Evolutionary conservation across 2,797 vertebrate species (phyloP).

Genomic region (Sebastes hubbsi): DNA sequence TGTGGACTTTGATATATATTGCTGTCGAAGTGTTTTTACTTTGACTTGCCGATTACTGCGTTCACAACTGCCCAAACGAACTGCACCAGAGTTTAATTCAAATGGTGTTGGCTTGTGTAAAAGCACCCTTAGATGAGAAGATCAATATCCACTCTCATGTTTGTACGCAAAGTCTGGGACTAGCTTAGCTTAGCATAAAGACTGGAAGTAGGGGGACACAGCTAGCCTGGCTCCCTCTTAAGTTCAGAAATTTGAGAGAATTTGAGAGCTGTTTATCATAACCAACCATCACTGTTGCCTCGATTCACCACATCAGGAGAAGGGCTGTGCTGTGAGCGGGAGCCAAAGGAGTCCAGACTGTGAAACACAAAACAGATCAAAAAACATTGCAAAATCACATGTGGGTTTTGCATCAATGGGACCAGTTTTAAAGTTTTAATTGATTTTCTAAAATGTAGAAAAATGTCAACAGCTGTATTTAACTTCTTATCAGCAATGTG

Average conservation of each 20-base stretch:
- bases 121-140: neutral
- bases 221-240: neutral
- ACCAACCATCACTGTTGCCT: constrained; percentile 92
- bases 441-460: neutral
- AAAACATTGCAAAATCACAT: neutral
- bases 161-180: neutral
- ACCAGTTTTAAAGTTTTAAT: neutral
- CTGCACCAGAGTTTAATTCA: too few relatives aligned
- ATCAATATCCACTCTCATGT: neutral
- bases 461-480: neutral
- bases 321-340: constrained; percentile 93
- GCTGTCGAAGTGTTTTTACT: too few relatives aligned
- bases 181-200: neutral
- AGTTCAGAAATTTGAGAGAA: neutral
- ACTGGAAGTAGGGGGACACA: neutral
- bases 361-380: constrained; percentile 57
- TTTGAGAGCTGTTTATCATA: neutral
- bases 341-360: constrained; percentile 96
- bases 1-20: too few relatives aligned
- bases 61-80: too few relatives aligned
- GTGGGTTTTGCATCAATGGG: neutral
- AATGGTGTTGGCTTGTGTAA: too few relatives aligned
- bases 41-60: too few relatives aligned
- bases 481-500: neutral
- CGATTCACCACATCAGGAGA: constrained; percentile 93